Evolutionary conservation across 2,797 vertebrate genomes (phyloP), one percentile per base, ranked within the genome.

Genomic region (Darevskia mixta): DNA sequence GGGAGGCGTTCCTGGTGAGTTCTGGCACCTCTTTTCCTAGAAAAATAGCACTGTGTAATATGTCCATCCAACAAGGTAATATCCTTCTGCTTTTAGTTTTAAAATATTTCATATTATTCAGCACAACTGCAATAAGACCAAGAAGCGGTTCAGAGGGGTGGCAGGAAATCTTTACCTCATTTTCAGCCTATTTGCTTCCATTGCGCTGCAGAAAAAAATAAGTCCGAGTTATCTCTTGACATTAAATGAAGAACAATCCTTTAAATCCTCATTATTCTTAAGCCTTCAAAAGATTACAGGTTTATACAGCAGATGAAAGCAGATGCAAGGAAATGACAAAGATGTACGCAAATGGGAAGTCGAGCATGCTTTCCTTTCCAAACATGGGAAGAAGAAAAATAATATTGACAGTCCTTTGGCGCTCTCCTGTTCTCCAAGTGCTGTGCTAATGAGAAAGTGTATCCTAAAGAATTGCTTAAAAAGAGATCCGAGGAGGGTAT

Each of bases 251-350:
- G 89, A 93, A 82, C n/a, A 92, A 92, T 92, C 82, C 67, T 90
- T 95, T 94, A 94, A 94, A 92, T 88, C 87, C 86, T 93, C 89
- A 87, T 93, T 94, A 94, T 93, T 93, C 72, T 88, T 86, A 92
- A 93, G 83, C 91, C 78, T 92, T 90, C 71, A 85, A 23, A 79
- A 92, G 90, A 92, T 94, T 95, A 93, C 82, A 91, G 85, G 9
- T 79, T 78, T 38, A 61, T 87, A 85, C 1, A 83, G 49, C 81
- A 89, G 82, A 85, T 87, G 64, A 79, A 93, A 92, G 87, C 15
- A 85, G 79, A 85, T 78, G 78, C 35, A 87, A 67, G 85, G 35
- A 89, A 92, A 92, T 87, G 23, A 91, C 86, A 92, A 89, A 61
- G 3, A 89, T 86, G 1, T 86, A 86, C 45, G 67, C 86, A 90